Conservation (phyloP, 2,888 invertebrate genomes). For the Apoderus coryli region DNA sequence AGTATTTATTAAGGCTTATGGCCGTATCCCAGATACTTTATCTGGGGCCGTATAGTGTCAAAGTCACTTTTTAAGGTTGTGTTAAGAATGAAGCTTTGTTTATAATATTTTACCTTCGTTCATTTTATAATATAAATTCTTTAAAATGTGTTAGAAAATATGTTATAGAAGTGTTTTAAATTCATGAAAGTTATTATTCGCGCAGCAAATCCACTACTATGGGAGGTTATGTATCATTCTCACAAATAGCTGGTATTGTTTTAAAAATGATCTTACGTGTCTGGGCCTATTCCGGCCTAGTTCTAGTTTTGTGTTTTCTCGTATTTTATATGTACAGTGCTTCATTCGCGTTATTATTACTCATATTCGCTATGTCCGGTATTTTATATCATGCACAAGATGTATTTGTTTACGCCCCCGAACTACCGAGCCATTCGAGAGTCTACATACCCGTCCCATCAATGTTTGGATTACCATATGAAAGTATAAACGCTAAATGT, state of each 20-base stretch:
- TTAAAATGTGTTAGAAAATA: no score
- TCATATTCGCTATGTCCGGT: constrained; percentile 59
- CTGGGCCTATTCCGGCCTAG: constrained; percentile 64
- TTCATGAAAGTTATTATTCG: no score
- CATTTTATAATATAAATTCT: no score
- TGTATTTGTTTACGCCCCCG: constrained; percentile 75
- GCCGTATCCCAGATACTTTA: no score
- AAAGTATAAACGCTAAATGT: constrained; percentile 63
- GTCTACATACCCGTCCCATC: constrained; percentile 78
- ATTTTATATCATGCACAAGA: constrained; percentile 79
- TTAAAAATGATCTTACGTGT: constrained; percentile 48
- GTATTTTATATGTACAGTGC: constrained; percentile 77
- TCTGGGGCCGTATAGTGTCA: no score
- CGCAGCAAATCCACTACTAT: no score
- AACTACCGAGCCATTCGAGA: constrained; percentile 77
- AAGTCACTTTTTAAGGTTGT: no score
- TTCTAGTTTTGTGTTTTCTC: constrained; percentile 57
- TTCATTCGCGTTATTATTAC: constrained; percentile 51
- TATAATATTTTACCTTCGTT: no score
- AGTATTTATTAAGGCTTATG: no score
- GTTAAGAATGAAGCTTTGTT: no score
- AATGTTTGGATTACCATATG: constrained; percentile 73
- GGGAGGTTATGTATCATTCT: constrained; percentile 30
- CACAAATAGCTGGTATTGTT: constrained; percentile 33
- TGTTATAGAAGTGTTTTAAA: no score